phyloP scores from a whole-genome alignment of 2,797 vertebrate genomes.

The Diplodus puntazzo region DNA sequence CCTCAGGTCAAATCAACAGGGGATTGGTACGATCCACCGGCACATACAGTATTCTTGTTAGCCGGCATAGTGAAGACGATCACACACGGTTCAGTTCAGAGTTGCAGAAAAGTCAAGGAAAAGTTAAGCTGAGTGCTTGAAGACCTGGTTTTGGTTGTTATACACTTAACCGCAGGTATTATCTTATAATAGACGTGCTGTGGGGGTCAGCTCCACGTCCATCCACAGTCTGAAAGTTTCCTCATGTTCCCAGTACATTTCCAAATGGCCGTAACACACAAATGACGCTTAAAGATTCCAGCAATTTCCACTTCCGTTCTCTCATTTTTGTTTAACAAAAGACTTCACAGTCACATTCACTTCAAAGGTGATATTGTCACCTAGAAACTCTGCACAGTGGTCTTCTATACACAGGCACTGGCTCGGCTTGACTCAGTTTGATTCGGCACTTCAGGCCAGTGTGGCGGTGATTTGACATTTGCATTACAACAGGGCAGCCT shows the following conservation, averaged over 20 bases:
- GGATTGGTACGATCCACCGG: neutral
- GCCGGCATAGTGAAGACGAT: conserved; percentile 12
- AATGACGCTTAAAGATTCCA: neutral
- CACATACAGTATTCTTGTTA: conserved; percentile 23
- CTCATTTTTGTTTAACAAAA: neutral
- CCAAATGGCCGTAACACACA: neutral
- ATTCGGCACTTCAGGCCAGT: too few species aligned
- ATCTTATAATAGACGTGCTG: neutral
- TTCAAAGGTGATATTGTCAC: neutral
- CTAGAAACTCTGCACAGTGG: too few species aligned
- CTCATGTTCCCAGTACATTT: neutral
- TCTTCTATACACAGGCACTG: too few species aligned
- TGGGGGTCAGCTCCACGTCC: neutral
- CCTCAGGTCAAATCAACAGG: conserved; percentile 44
- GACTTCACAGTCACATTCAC: too few species aligned
- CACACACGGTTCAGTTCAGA: conserved; percentile 6
- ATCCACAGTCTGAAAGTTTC: neutral
- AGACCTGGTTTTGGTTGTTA: neutral
- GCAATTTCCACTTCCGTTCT: neutral
- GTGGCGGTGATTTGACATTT: too few species aligned
- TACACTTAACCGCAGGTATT: neutral
- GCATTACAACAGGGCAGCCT: too few species aligned
- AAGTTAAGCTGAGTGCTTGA: neutral
- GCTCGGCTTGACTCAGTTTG: too few species aligned
- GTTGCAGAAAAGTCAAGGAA: conserved; percentile 13